Conservation (phyloP, 64 coral and sea anemone genomes). For the Platygyra sinensis region DNA sequence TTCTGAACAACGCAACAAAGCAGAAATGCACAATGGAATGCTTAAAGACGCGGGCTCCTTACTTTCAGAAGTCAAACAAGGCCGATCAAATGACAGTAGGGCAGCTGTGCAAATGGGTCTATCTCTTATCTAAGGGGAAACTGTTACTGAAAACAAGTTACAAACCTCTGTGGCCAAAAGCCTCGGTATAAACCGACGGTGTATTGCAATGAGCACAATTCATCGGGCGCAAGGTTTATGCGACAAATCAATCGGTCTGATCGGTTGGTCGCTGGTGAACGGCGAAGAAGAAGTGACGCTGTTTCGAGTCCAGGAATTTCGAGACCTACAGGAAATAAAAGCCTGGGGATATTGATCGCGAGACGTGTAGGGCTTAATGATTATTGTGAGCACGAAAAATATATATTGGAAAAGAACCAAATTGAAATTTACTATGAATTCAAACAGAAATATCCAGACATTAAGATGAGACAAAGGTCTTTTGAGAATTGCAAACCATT, state of each 20-base stretch:
- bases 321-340: constrained; percentile 43
- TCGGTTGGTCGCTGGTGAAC: not conserved
- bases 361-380: not conserved
- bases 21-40: not conserved
- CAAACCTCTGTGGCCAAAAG: not conserved
- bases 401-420: constrained; percentile 12
- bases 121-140: constrained; percentile 13
- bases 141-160: not conserved
- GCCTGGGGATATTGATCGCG: not conserved
- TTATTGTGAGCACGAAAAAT: constrained; percentile 3
- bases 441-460: not conserved
- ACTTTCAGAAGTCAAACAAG: not conserved
- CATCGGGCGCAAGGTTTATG: not conserved
- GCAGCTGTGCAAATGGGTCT: constrained; percentile 7
- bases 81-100: not conserved
- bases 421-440: constrained; percentile 24
- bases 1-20: too few species aligned
- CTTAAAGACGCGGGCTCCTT: not conserved
- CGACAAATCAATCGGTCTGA: not conserved
- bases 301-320: constrained; percentile 15
- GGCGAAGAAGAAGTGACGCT: constrained; percentile 23
- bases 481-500: too few species aligned
- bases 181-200: not conserved
- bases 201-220: not conserved
- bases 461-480: not conserved